Evolutionary conservation across 2,113 vertebrate genomes (phyloP).

Genomic region (Lophius piscatorius): DNA sequence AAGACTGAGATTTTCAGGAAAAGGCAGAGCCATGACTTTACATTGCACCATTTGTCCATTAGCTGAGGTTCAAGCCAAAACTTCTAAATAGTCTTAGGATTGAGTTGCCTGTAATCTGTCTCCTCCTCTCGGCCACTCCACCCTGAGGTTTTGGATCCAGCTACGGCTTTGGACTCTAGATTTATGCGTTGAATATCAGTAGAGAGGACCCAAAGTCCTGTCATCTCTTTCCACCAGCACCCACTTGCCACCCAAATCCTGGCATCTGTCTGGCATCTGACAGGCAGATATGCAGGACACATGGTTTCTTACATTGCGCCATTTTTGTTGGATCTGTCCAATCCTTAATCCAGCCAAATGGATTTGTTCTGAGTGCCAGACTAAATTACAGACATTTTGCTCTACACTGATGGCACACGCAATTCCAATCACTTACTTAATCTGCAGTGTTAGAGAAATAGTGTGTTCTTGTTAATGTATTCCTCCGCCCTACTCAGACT

Average conservation of each 20-base stretch:
- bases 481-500: conserved; percentile 37
- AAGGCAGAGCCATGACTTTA: conserved; percentile 10
- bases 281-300: conserved; percentile 25
- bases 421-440: conserved; percentile 35
- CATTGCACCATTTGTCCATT: conserved; percentile 23
- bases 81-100: conserved; percentile 18
- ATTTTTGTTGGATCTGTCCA: conserved; percentile 47
- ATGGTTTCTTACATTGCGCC: conserved; percentile 28
- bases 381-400: conserved; percentile 28
- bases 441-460: conserved; percentile 13
- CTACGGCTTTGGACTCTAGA: neutral
- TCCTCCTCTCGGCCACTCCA: conserved; percentile 19
- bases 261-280: conserved; percentile 31
- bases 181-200: conserved; percentile 21
- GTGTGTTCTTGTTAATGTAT: conserved; percentile 44
- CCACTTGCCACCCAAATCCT: conserved; percentile 41
- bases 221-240: conserved; percentile 37
- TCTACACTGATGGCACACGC: conserved; percentile 39
- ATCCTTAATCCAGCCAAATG: conserved; percentile 53
- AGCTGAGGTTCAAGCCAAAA: conserved; percentile 19
- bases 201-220: conserved; percentile 21
- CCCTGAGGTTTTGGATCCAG: conserved; percentile 20
- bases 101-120: conserved; percentile 50
- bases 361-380: conserved; percentile 47
- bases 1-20: conserved; percentile 5